These are phyloP conservation scores for Microcebus griseorufus DNA, from an alignment of 2,113 vertebrate genomes.

Conservation along the genomic window DNA sequence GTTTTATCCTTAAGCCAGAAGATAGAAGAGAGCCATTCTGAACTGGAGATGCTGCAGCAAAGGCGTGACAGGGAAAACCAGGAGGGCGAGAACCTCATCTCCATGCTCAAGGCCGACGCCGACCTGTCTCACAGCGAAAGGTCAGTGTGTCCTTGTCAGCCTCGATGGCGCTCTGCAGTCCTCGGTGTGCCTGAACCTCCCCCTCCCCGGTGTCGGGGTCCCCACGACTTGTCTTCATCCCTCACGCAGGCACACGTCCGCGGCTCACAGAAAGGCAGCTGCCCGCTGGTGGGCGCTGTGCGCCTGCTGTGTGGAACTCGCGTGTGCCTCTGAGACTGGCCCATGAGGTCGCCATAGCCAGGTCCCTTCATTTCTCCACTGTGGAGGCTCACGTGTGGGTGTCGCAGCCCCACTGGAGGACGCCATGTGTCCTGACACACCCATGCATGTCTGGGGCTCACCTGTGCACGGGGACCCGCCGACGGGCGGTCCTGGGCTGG, in stretches of 20 bases:
- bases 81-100: slow-evolving; percentile 89
- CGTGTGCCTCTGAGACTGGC: not conserved
- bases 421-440: not conserved
- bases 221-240: not conserved
- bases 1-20: slow-evolving; percentile 86
- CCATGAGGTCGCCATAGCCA: accelerated
- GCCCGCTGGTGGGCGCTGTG: not conserved
- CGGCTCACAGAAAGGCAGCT: too few species aligned
- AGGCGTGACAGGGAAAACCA: slow-evolving; percentile 89
- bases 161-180: not conserved
- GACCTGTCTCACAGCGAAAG: slow-evolving; percentile 86
- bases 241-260: not conserved
- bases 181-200: not conserved
- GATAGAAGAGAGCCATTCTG: slow-evolving; percentile 84
- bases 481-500: not conserved
- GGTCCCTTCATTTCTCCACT: not conserved
- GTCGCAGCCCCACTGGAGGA: not conserved
- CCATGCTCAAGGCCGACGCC: slow-evolving; percentile 90
- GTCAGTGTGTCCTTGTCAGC: slow-evolving; percentile 78
- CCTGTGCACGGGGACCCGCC: too few species aligned
- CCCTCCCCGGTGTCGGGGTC: too few species aligned
- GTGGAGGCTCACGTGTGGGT: not conserved
- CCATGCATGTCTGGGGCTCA: too few species aligned
- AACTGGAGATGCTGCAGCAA: slow-evolving; percentile 90
- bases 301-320: too few species aligned